Base-by-base conservation (phyloP, 2,113 vertebrate genomes). In the Abramis brama region DNA sequence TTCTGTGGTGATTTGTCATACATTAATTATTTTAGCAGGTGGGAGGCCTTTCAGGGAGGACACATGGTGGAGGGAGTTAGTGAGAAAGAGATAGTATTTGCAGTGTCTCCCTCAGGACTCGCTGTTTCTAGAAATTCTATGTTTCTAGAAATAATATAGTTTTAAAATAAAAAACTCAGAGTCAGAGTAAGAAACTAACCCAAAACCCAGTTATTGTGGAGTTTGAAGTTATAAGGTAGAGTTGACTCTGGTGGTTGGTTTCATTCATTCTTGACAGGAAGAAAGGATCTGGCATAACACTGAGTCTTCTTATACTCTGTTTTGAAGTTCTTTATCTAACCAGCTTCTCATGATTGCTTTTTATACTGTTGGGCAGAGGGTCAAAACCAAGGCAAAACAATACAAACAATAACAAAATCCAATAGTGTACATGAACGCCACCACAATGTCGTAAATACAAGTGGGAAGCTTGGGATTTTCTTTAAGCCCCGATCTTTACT, bases 1-100 rank as follows among this genome's bases (percentile, higher is more conserved):
- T 88, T 86, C 75, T 52, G 4, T 75, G 68, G 47, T 70, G 27
- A 68, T 43, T 68, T 78, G 71, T 86, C 70, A 86, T 89, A 68
- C 76, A 85, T 86, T 87, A 85, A 79, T 87, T 82, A 82, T 85
- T 85, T 89, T 82, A 71, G 50, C 4, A 25, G 52, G 60, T 68
- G 36, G 74, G 11, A 47, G 75, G 79, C 55, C 59, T 86, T 85
- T 80, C n/a, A 17, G 39, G 23, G 12, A 78, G 60, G 82, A 60
- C 30, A 83, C 30, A 60, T 78, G 45, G 33, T 52, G 70, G 66
- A 19, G 30, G n/a, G 39, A 80, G 39, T 33, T n/a, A 47, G 60
- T 47, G 79, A 81, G n/a, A 36, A 17, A 70, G 25, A 70, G 80
- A 70, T 50, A 68, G 27, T 52, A 0, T 27, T 80, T 64, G 79